A percentile compares a stretch with the other conserved stretches of the same genome.
These are phyloP conservation scores for Aphyosemion australe DNA, from an alignment of 2,113 vertebrate genomes.

Conservation along the genomic window DNA sequence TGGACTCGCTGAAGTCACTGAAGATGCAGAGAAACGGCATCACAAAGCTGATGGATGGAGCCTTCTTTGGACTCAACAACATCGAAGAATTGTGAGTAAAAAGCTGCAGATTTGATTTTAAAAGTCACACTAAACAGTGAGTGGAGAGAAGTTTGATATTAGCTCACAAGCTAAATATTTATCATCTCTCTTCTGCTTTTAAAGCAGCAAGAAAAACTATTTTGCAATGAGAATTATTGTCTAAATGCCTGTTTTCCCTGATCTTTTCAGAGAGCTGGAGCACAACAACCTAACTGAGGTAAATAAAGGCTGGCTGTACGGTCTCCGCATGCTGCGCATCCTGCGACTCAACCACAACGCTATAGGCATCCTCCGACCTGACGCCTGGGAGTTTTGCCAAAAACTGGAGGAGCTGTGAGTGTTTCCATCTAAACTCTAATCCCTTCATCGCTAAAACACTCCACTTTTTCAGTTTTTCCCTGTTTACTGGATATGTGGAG, in stretches of 20 bases:
- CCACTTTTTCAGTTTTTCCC: conserved; percentile 2
- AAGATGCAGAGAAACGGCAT: conserved; percentile 97
- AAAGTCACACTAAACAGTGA: not conserved
- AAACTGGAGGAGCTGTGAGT: conserved; percentile 95
- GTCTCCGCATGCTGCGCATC: conserved; percentile 88
- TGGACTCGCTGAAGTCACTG: conserved; percentile 90
- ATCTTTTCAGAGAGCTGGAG: conserved; percentile 87
- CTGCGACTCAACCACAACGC: conserved; percentile 91
- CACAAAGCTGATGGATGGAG: conserved; percentile 93
- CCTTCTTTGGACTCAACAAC: conserved; percentile 94
- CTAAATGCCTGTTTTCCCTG: not conserved
- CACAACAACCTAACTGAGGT: conserved; percentile 97
- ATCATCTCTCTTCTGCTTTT: not conserved
- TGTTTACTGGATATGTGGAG: conserved; percentile 5
- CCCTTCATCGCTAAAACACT: conserved; percentile 2
- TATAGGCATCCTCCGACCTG: conserved; percentile 88
- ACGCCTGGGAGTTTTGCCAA: conserved; percentile 98
- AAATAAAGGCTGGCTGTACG: conserved; percentile 97
- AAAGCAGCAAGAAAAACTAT: not conserved
- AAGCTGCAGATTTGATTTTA: not conserved
- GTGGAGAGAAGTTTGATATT: not conserved
- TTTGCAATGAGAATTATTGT: not conserved
- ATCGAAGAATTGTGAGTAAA: conserved; percentile 86
- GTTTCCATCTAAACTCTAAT: conserved; percentile 26
- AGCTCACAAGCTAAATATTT: not conserved